Conservation (phyloP, 2,113 vertebrate genomes). For the Thryonomys swinderianus region DNA sequence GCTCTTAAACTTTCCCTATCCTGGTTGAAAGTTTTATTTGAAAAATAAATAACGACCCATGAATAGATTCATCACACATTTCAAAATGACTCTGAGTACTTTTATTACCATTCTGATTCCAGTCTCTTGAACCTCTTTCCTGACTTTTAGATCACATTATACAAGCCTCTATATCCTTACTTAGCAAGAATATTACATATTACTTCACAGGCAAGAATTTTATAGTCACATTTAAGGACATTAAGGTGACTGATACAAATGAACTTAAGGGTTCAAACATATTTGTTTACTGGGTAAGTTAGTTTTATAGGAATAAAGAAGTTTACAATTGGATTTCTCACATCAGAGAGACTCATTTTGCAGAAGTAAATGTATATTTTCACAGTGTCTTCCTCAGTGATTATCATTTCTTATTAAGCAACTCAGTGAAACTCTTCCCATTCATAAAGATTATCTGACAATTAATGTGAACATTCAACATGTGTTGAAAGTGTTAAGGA, state of each 20-base stretch:
- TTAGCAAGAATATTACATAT: background rate
- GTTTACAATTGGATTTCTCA: constrained; percentile 44
- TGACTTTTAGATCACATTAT: background rate
- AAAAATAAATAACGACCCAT: background rate
- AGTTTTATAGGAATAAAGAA: background rate
- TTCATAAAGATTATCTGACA: constrained; percentile 73
- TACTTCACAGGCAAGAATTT: background rate
- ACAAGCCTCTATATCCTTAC: background rate
- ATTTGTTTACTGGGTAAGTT: constrained; percentile 50
- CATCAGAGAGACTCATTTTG: constrained; percentile 50
- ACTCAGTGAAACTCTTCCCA: constrained; percentile 39
- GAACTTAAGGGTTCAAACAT: background rate
- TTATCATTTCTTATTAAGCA: constrained; percentile 77
- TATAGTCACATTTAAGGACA: background rate
- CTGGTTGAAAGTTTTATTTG: background rate
- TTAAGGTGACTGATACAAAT: constrained; percentile 37
- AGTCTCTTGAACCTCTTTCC: background rate
- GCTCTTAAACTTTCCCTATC: fast-evolving
- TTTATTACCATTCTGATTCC: background rate
- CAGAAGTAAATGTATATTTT: constrained; percentile 58
- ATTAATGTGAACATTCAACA: constrained; percentile 82
- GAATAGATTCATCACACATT: background rate
- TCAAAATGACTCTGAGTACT: background rate
- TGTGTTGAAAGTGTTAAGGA: constrained; percentile 80
- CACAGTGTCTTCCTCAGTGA: constrained; percentile 50